Evolutionary conservation across 1,140 invertebrate genomes (phyloP).

Genomic region (Phenacoccus solenopsis): DNA sequence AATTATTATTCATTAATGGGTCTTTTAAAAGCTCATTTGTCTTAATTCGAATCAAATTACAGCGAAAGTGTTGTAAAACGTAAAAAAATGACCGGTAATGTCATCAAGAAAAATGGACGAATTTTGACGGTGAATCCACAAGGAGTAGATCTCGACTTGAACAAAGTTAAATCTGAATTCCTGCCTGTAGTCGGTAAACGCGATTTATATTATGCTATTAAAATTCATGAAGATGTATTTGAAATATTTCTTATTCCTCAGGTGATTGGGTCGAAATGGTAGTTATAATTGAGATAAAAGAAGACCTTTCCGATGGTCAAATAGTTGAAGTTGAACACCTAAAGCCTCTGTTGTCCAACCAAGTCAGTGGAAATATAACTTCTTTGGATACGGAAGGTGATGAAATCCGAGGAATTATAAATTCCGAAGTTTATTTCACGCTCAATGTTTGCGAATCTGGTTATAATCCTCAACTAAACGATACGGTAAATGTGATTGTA

Average conservation of each 20-base stretch:
- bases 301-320: not conserved
- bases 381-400: not conserved
- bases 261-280: not conserved
- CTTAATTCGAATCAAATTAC: not conserved
- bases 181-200: not conserved
- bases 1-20: not conserved
- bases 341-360: too few relatives aligned
- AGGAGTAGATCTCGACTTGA: not conserved
- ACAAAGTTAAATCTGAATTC: not conserved
- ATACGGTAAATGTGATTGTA: conserved; percentile 34
- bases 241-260: not conserved
- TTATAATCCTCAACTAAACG: conserved; percentile 40
- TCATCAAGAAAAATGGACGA: not conserved
- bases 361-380: not conserved
- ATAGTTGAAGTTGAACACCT: not conserved
- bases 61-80: not conserved
- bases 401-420: conserved; percentile 34
- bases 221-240: not conserved
- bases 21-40: too few relatives aligned
- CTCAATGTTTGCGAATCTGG: conserved; percentile 37
- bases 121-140: not conserved
- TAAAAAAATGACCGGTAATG: not conserved
- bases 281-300: not conserved
- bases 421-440: conserved; percentile 42
- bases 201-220: not conserved